Percentiles rank a stretch among this genome's conserved stretches.
These are phyloP conservation scores for Xylophagus ater DNA, from an alignment of 2,888 invertebrate species.

Conservation along the genomic window DNA sequence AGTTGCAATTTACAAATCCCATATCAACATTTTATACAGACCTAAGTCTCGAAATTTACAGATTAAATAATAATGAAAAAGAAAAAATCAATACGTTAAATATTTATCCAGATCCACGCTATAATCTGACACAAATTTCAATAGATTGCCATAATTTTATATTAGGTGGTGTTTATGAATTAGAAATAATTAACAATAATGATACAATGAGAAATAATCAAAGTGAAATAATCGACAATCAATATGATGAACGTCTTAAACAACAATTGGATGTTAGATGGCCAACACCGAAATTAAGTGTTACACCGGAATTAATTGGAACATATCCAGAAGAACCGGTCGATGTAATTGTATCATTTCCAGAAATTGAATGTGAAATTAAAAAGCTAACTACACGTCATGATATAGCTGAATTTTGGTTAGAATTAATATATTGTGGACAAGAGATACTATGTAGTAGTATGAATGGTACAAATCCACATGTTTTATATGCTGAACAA, in stretches of 20 bases:
- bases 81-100: conserved; percentile 24
- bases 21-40: conserved; percentile 16
- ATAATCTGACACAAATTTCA: conserved; percentile 40
- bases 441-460: conserved; percentile 61
- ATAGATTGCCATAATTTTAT: conserved; percentile 64
- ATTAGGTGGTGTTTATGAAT: conserved; percentile 54
- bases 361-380: conserved; percentile 52
- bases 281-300: conserved; percentile 61
- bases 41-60: conserved; percentile 41
- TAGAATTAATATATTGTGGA: conserved; percentile 72
- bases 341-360: conserved; percentile 62
- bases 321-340: conserved; percentile 70
- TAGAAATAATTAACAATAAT: conserved; percentile 36
- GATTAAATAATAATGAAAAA: conserved; percentile 27
- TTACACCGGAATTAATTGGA: conserved; percentile 64
- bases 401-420: conserved; percentile 56
- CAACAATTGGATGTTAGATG: conserved; percentile 65
- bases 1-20: conserved; percentile 42
- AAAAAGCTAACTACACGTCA: conserved; percentile 32
- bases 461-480: conserved; percentile 41
- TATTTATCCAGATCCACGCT: conserved; percentile 17
- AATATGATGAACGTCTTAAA: conserved; percentile 30
- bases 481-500: conserved; percentile 67
- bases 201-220: conserved; percentile 13
- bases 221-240: conserved; percentile 15